Conservation (phyloP, 2,113 vertebrate genomes). For the Oenanthe melanoleuca region DNA sequence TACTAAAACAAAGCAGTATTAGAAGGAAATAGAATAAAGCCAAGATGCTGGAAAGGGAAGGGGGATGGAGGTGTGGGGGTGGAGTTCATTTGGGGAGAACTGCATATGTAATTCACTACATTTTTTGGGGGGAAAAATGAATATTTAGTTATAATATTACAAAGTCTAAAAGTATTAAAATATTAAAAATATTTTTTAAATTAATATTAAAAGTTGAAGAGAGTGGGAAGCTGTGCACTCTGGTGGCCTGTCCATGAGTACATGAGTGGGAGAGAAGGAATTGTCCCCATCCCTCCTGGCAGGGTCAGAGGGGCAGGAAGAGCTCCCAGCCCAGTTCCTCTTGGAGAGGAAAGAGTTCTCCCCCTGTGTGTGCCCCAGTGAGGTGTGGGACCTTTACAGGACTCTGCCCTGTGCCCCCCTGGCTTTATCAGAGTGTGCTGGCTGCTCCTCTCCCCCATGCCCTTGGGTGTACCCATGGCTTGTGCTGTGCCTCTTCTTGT, state of each 20-base stretch:
- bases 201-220: neutral
- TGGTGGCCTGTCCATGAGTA: neutral
- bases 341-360: neutral
- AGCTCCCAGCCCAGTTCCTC: neutral
- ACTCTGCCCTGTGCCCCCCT: neutral
- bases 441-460: neutral
- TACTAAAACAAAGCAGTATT: neutral
- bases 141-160: neutral
- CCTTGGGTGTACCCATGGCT: fast-evolving
- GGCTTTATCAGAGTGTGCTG: fast-evolving
- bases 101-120: neutral
- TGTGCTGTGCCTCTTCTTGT: neutral
- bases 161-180: neutral
- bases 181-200: neutral
- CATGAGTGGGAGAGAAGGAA: neutral
- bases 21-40: neutral
- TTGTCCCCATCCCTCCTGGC: fast-evolving
- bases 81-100: neutral
- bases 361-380: neutral
- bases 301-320: neutral
- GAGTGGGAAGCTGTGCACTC: neutral
- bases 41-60: neutral
- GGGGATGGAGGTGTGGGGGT: too few relatives aligned
- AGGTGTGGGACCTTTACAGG: neutral
- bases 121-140: neutral